Evolutionary conservation across 2,888 invertebrate species (phyloP), one percentile per base, ranked within the genome.

Genomic region (Hemicrepidius hirtus): DNA sequence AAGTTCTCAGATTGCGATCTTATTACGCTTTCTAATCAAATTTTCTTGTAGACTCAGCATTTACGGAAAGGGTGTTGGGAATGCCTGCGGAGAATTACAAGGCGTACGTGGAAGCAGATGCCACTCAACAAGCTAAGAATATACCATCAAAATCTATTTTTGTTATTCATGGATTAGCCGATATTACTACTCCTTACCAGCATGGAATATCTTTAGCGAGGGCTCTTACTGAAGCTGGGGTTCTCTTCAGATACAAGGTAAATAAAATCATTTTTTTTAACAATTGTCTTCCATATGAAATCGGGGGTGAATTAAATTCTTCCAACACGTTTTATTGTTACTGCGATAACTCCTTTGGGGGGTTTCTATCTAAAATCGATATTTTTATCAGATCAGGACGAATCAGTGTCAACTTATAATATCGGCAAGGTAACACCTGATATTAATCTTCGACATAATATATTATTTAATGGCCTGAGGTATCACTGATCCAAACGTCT

Each of bases 21-120:
- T n/a, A 44, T 49, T 55, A 16, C 10, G 3, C 13, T 10, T 40
- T 24, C 20, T 53, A 24, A 53, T 1, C 53, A n/a, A 16, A n/a
- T 28, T 28, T 24, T 13, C 21, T 40, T 44, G 16, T n/a, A 98
- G 97, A 98, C 87, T 96, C 97, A 24, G 97, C 96, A 4, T 98
- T 98, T 85, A 97, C 98, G 90, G 98, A 98, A 88, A 91, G 97
- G 74, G 94, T 97, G 80, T 91, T 98, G 81, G 97, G 97, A 41
- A 89, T 93, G 78, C 96, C 97, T 67, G 91, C 91, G 32, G 96
- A 96, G 83, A 96, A 97, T 87, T 93, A 93, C 87, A 93, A 94
- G 84, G 95, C 95, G 67, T 97, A 97, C 87, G 96, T 96, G 80
- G 96, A 96, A 85, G 95, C 97, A 44, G 97, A 97, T 87, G 94